A percentile compares a stretch with the other conserved stretches of the same genome.
These are phyloP conservation scores for Drosophila kohkoa DNA, from an alignment of 1,140 invertebrate genomes.

Conservation along the genomic window DNA sequence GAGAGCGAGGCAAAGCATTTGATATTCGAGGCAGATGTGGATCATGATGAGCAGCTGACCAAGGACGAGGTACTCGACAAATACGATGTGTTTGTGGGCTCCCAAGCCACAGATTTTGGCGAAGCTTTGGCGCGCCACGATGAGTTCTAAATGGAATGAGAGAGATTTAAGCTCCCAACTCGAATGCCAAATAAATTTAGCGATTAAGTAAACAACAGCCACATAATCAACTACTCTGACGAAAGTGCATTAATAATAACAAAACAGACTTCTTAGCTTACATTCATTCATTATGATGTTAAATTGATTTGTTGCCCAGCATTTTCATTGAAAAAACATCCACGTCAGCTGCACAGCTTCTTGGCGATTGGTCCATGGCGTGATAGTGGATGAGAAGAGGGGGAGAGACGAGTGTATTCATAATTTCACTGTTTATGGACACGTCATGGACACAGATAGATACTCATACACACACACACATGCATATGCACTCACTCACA, in stretches of 20 bases:
- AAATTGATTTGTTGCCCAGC: conserved; percentile 58
- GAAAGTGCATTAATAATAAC: conserved; percentile 58
- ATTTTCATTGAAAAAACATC: conserved; percentile 55
- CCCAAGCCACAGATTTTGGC: conserved; percentile 99
- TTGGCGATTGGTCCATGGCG: conserved; percentile 50
- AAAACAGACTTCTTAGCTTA: conserved; percentile 36
- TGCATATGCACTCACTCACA: conserved; percentile 13
- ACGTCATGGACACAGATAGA: conserved; percentile 57
- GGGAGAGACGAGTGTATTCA: conserved; percentile 5
- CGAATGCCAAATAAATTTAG: conserved; percentile 73
- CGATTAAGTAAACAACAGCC: conserved; percentile 18
- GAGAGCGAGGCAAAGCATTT: conserved; percentile 98
- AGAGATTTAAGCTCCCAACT: conserved; percentile 23
- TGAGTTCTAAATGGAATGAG: conserved; percentile 89
- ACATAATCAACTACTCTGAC: conserved; percentile 1
- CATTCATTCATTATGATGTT: conserved; percentile 5
- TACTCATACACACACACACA: conserved; percentile 36
- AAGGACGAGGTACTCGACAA: conserved; percentile 97
- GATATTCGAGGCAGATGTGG: conserved; percentile 96
- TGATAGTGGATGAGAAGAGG: background rate
- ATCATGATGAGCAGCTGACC: conserved; percentile 95
- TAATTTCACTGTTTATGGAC: conserved; percentile 51
- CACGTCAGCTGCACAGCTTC: conserved; percentile 61
- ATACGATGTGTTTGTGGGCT: conserved; percentile 99
- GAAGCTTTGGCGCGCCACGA: conserved; percentile 97